Conservation (phyloP, 2,797 vertebrate genomes). For the Mallotus villosus region DNA sequence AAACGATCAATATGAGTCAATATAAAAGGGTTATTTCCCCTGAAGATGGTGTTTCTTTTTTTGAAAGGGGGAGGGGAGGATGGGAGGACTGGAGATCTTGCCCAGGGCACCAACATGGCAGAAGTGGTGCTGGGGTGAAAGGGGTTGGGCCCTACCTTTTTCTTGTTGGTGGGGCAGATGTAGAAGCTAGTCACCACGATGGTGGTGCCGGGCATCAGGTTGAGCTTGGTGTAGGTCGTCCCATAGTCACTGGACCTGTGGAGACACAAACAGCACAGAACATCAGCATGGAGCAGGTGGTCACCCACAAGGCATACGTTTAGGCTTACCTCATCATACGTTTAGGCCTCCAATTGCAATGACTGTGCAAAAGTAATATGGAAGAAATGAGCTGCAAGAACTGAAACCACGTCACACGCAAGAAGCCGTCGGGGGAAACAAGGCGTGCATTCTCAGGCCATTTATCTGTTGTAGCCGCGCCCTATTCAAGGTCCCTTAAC, state of each 20-base stretch:
- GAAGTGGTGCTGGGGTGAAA: neutral
- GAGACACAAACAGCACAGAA: constrained; percentile 31
- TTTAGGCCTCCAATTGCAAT: too few relatives aligned
- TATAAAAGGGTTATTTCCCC: neutral
- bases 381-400: neutral
- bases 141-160: constrained; percentile 80
- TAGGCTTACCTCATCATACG: too few relatives aligned
- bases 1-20: too few relatives aligned
- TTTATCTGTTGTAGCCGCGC: constrained; percentile 7
- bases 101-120: too few relatives aligned
- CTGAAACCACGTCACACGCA: neutral
- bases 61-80: too few relatives aligned
- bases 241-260: constrained; percentile 93
- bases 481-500: constrained; percentile 4
- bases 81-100: too few relatives aligned
- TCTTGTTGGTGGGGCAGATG: constrained; percentile 96
- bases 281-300: too few relatives aligned
- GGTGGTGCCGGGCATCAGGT: constrained; percentile 88
- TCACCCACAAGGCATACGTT: too few relatives aligned
- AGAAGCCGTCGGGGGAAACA: neutral
- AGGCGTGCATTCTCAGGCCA: neutral
- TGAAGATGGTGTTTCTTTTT: neutral
- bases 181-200: constrained; percentile 95
- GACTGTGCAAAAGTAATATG: neutral
- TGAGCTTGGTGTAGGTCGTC: constrained; percentile 91